Base-by-base conservation (phyloP, 2,888 invertebrate genomes). In the Epirrhoe alternata region DNA sequence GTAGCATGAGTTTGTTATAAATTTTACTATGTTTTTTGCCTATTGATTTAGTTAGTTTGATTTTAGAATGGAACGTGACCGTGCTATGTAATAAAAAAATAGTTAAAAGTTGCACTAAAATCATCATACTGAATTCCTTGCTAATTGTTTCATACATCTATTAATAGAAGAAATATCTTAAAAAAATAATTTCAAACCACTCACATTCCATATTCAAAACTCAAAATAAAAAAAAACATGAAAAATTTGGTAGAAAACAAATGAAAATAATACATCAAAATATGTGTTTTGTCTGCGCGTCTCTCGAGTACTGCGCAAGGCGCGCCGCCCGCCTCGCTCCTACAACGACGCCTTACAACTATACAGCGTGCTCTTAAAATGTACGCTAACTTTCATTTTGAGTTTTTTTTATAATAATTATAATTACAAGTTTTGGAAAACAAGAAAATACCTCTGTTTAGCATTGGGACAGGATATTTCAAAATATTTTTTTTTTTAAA, bases 311-410 rank as follows among this genome's bases (percentile, higher is more conserved):
- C 89, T 84, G 63, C 51, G 75, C 73, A 30, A 74, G 78, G 85
- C 86, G 86, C 84, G 87, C 85, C 90, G 87, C 87, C 91, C 90
- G 89, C 90, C 89, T 86, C 85, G 85, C 86, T 86, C 85, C 89
- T 84, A 83, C 83, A 61, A 79, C 86, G 87, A 90, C 92, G 92
- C 92, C 92, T 92, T 91, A 83, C 86, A 69, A 77, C 78, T 87
- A 80, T 82, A 92, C 90, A 87, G 92, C 70, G 69, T 87, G 92
- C 71, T 86, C 75, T 64, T 38, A 69, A 68, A 71, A 12, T 42
- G 51, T 42, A n/a, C 17, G 59, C 38, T 30, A 59, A 59, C 38
- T 59, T 59, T 14, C 12, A 12, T 42, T 35, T 42, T 42, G 5
- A 42, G 10, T 12, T 42, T 42, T 42, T 35, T 10, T 42, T 42